Base-by-base conservation (phyloP, 2,888 invertebrate species). In the Trichacis sp. region DNA sequence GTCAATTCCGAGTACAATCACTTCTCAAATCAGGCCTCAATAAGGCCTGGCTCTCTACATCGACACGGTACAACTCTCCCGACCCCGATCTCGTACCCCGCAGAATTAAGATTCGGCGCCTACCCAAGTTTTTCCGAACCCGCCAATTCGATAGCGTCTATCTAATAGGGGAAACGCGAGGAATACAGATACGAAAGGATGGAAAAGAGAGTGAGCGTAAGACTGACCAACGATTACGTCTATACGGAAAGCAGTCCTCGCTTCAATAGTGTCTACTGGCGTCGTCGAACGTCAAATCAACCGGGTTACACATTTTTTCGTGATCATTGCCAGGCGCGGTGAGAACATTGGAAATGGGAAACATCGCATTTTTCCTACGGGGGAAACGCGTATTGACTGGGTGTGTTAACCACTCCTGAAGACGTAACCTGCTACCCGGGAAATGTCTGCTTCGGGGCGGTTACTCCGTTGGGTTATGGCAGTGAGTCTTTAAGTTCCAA, bases 401-500 rank as follows among this genome's bases (percentile, higher is more conserved):
- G 53, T 58, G 62, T 18, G 58, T 66, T 65, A 50, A 61, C 61
- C 54, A 53, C 61, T 54, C 54, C 65, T 33, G 2, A 6, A n/a
- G 33, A 9, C 55, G 62, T 48, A 62, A 62, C 52, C 61, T 59
- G 51, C 45, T 47, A 9, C 43, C 36, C 30, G 51, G n/a, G 47
- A 62, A 59, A 61, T 62, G 58, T 55, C 53, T 42, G 46, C 30
- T 29, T 45, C 46, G 11, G 17, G 50, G 43, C 52, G 43, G 30
- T 43, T 52, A 58, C 40, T 30, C 53, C 43, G 53, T 59, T 68
- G 53, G 63, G 55, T 63, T 67, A 67, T 67, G 69, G 69, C 66
- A 66, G 68, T 54, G 63, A 63, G 59, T 53, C 62, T 45, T 67
- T 58, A 66, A 58, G n/a, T 66, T 64, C 57, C 61, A 43, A 58